These are phyloP conservation scores for Clavelina lepadiformis DNA, from an alignment of 23 tunicate genomes.

Conservation along the genomic window DNA sequence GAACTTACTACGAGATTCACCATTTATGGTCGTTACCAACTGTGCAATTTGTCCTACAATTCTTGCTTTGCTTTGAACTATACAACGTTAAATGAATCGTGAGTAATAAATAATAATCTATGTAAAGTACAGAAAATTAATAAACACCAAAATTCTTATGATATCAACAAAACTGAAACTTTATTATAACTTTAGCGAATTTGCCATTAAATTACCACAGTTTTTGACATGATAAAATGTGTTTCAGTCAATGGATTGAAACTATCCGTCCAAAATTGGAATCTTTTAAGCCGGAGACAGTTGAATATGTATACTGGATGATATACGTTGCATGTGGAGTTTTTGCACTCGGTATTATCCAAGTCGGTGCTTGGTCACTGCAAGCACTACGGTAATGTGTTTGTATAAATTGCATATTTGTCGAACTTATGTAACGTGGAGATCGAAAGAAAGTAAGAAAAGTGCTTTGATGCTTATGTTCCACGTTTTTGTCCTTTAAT, in stretches of 20 bases:
- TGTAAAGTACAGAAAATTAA: too few relatives aligned
- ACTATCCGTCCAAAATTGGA: background rate
- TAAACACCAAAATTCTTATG: too few relatives aligned
- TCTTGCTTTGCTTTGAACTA: slow-evolving; percentile 7
- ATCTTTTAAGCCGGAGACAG: slow-evolving; percentile 8
- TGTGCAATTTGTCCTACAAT: slow-evolving; percentile 17
- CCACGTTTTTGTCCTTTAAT: too few relatives aligned
- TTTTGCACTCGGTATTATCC: slow-evolving; percentile 33
- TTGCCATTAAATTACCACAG: too few relatives aligned
- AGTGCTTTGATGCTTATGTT: too few relatives aligned
- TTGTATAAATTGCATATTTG: too few relatives aligned
- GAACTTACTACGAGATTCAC: slow-evolving; percentile 20
- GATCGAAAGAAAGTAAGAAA: too few relatives aligned
- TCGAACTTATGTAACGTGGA: too few relatives aligned
- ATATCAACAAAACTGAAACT: too few relatives aligned
- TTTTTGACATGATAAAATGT: background rate
- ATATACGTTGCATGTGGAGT: slow-evolving; percentile 36
- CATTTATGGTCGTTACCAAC: slow-evolving; percentile 17
- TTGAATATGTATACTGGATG: slow-evolving; percentile 17
- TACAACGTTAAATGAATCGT: slow-evolving; percentile 11
- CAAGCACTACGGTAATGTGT: slow-evolving; percentile 59
- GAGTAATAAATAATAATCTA: too few relatives aligned
- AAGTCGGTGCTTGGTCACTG: slow-evolving; percentile 38
- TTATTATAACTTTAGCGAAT: too few relatives aligned
- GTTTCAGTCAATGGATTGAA: slow-evolving; percentile 12